phyloP scores from a whole-genome alignment of 1,140 invertebrate genomes.

The Drosophila novamexicana region DNA sequence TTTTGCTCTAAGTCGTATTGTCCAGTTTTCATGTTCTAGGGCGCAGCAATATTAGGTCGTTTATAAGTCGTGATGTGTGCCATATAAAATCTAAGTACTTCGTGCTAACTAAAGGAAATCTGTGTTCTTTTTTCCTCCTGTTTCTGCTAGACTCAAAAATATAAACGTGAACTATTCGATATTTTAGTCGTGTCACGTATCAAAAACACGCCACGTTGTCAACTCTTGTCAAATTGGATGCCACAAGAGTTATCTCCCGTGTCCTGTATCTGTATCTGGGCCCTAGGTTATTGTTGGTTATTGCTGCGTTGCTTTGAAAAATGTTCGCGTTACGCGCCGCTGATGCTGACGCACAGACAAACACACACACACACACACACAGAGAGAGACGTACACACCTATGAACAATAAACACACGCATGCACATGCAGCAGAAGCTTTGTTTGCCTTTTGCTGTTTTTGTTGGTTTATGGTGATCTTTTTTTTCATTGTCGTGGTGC shows the following conservation, averaged over 20 bases:
- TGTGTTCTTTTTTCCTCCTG: too few relatives aligned
- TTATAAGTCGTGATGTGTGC: too few relatives aligned
- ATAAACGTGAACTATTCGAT: not conserved
- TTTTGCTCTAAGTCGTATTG: too few relatives aligned
- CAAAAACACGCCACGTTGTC: not conserved
- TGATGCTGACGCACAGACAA: conserved; percentile 76
- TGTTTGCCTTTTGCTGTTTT: conserved; percentile 15
- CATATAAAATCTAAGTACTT: too few relatives aligned
- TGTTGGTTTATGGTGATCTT: conserved; percentile 19
- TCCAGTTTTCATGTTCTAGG: too few relatives aligned
- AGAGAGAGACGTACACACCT: conserved; percentile 17
- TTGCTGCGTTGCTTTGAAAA: conserved; percentile 69
- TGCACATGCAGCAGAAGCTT: conserved; percentile 35
- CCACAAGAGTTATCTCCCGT: conserved; percentile 1
- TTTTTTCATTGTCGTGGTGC: not conserved
- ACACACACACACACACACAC: conserved; percentile 52
- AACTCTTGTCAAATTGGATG: not conserved
- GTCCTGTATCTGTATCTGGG: conserved; percentile 11
- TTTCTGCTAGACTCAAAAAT: too few relatives aligned
- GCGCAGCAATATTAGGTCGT: too few relatives aligned
- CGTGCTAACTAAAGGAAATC: too few relatives aligned
- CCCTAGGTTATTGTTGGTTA: conserved; percentile 54
- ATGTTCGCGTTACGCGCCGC: conserved; percentile 66
- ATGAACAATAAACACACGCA: conserved; percentile 22
- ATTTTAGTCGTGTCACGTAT: not conserved